Conservation (phyloP, 2,888 invertebrate genomes). For the Tridacna crocea region DNA sequence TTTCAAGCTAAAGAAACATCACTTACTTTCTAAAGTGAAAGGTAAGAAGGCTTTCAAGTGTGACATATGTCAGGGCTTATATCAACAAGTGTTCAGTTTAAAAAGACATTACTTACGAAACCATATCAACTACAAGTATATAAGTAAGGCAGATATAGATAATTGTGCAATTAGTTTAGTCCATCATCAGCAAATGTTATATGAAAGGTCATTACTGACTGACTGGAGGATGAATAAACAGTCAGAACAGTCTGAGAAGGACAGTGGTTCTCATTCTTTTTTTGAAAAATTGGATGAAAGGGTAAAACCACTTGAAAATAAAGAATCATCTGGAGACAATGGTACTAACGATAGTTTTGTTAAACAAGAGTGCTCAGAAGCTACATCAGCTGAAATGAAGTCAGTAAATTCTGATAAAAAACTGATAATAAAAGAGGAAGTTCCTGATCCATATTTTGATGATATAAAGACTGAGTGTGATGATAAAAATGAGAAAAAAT, state of each 20-base stretch:
- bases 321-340: background rate
- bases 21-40: conserved; percentile 50
- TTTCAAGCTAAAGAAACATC: conserved; percentile 62
- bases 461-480: background rate
- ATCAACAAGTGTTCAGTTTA: conserved; percentile 85
- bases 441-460: background rate
- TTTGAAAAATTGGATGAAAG: conserved; percentile 18
- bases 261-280: background rate
- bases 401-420: background rate
- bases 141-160: conserved; percentile 84
- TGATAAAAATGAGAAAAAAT: background rate
- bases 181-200: conserved; percentile 45
- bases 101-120: conserved; percentile 85
- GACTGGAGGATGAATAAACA: conserved; percentile 3
- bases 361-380: background rate
- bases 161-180: conserved; percentile 84
- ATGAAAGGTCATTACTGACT: conserved; percentile 11
- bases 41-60: conserved; percentile 86
- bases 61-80: conserved; percentile 85
- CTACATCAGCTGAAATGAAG: background rate
- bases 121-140: conserved; percentile 85
- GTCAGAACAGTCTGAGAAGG: conserved; percentile 4
- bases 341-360: background rate
- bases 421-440: background rate
- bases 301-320: background rate